Evolutionary conservation across 1,140 invertebrate genomes (phyloP).

Genomic region (Rhagoletis zephyria): DNA sequence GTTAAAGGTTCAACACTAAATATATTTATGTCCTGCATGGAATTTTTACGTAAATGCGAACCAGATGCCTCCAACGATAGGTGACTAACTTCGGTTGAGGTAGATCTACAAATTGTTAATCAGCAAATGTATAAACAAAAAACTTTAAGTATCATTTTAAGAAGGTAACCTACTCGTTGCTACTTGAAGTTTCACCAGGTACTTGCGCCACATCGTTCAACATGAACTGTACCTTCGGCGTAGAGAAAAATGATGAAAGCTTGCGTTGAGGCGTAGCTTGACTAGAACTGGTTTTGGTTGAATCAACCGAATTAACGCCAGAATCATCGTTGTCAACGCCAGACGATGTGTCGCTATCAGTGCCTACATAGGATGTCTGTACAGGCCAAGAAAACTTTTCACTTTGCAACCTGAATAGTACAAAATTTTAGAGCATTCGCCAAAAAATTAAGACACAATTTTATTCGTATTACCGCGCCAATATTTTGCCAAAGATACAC

Average conservation of each 20-base stretch:
- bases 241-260: constrained; percentile 56
- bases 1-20: constrained; percentile 69
- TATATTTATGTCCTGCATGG: constrained; percentile 71
- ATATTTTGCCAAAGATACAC: constrained; percentile 83
- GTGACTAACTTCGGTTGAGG: constrained; percentile 70
- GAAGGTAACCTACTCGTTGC: constrained; percentile 65
- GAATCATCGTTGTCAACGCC: constrained; percentile 70
- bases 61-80: constrained; percentile 59
- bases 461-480: constrained; percentile 75
- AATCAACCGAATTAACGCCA: constrained; percentile 69
- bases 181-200: constrained; percentile 69
- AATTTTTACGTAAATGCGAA: constrained; percentile 63
- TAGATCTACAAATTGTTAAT: constrained; percentile 61
- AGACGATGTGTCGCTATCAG: constrained; percentile 69
- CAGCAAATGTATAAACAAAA: neutral
- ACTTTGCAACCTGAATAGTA: constrained; percentile 65
- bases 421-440: neutral
- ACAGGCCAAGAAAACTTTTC: constrained; percentile 72
- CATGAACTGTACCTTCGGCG: constrained; percentile 69
- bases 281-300: constrained; percentile 64
- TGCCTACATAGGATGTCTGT: constrained; percentile 64
- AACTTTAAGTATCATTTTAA: neutral
- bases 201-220: constrained; percentile 66
- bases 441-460: neutral
- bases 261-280: constrained; percentile 58